These are phyloP conservation scores for Nasonovia ribisnigri DNA, from an alignment of 2,888 invertebrate species.

Conservation along the genomic window DNA sequence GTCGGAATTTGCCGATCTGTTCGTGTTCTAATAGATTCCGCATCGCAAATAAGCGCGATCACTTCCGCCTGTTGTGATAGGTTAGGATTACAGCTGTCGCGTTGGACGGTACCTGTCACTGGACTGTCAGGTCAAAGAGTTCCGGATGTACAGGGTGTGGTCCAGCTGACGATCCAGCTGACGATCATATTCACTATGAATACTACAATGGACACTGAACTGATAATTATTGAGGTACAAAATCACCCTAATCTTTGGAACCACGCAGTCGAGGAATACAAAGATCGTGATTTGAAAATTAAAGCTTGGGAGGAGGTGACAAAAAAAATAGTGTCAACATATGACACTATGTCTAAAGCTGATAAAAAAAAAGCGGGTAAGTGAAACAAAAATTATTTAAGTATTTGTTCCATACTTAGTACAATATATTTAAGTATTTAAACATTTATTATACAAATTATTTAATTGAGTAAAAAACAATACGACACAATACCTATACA, in stretches of 20 bases:
- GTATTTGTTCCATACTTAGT: not conserved
- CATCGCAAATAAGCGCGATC: too few species aligned
- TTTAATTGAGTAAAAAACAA: not conserved
- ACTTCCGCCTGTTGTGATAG: too few species aligned
- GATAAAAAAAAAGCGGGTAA: conserved; percentile 19
- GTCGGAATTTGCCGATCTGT: too few species aligned
- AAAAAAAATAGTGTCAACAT: not conserved
- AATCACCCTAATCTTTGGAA: not conserved
- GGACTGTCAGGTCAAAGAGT: too few species aligned
- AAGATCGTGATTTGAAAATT: not conserved
- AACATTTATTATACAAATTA: not conserved
- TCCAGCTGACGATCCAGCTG: too few species aligned
- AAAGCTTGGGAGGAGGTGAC: conserved; percentile 5
- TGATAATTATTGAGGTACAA: too few species aligned
- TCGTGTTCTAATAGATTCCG: too few species aligned
- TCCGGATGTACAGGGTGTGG: too few species aligned
- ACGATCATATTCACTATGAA: too few species aligned
- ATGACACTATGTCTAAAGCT: not conserved
- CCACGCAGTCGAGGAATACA: not conserved
- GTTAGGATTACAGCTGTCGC: too few species aligned
- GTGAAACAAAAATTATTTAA: not conserved
- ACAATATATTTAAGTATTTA: not conserved
- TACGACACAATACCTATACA: not conserved
- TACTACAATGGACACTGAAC: too few species aligned
- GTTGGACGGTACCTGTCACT: too few species aligned